Evolutionary conservation across 2,113 vertebrate species (phyloP).

Genomic region (Rhinoderma darwinii): DNA sequence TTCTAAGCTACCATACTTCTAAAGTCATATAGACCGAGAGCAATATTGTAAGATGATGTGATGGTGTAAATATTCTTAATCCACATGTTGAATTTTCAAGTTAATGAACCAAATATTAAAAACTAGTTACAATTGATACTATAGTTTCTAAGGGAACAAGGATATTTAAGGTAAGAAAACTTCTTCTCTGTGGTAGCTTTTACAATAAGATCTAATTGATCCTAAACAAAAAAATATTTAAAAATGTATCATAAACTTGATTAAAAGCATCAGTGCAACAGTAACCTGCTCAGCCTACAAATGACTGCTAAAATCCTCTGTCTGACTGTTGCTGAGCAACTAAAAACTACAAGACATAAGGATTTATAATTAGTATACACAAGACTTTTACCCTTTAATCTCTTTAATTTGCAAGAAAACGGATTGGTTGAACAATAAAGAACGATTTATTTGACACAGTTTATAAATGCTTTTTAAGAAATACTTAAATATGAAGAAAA

Average conservation of each 20-base stretch:
- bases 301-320: slow-evolving; percentile 29
- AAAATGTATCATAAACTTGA: slow-evolving; percentile 41
- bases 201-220: background rate
- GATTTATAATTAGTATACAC: slow-evolving; percentile 44
- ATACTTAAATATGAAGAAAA: background rate
- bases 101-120: background rate
- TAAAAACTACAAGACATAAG: slow-evolving; percentile 46
- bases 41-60: no score
- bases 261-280: slow-evolving; percentile 32
- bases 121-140: background rate
- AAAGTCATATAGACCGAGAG: no score
- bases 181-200: background rate
- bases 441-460: background rate
- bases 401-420: background rate
- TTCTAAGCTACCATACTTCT: no score
- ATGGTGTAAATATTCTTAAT: no score
- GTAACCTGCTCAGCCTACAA: slow-evolving; percentile 41
- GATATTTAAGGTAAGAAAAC: background rate
- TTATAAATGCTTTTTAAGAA: background rate
- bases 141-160: background rate
- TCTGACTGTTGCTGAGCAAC: slow-evolving; percentile 53
- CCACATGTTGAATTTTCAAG: background rate
- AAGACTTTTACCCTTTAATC: slow-evolving; percentile 30
- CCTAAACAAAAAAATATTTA: background rate
- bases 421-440: background rate